phyloP scores from a whole-genome alignment of 2,888 invertebrate genomes.

The Magallana nippona region DNA sequence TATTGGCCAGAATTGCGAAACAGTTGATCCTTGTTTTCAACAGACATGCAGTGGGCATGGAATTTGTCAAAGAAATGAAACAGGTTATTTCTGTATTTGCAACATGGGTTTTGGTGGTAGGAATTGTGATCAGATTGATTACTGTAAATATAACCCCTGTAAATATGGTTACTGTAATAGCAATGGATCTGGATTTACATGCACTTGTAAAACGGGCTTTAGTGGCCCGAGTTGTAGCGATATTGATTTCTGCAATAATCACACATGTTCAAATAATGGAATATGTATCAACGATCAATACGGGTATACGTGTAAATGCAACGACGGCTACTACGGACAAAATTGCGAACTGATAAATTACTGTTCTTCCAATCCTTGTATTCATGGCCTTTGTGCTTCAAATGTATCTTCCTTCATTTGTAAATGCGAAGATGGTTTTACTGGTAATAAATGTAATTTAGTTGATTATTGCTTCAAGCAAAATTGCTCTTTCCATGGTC shows the following conservation, averaged over 20 bases:
- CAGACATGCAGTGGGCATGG: conserved; percentile 19
- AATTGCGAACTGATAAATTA: conserved; percentile 32
- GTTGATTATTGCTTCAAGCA: conserved; percentile 7
- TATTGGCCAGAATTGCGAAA: conserved; percentile 4
- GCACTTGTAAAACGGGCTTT: neutral
- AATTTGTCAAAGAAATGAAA: neutral
- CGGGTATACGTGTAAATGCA: conserved; percentile 29
- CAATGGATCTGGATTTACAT: neutral
- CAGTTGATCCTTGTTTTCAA: neutral
- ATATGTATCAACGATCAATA: conserved; percentile 33
- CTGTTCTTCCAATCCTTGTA: neutral
- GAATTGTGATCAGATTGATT: conserved; percentile 33
- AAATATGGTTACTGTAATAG: conserved; percentile 24
- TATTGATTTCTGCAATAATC: conserved; percentile 1
- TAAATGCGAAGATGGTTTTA: neutral
- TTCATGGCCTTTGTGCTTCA: neutral
- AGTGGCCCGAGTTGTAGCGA: neutral
- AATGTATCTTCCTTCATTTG: neutral
- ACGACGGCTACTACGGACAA: conserved; percentile 35
- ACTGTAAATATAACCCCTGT: conserved; percentile 18
- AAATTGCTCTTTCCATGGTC: conserved; percentile 16
- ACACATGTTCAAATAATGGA: conserved; percentile 32
- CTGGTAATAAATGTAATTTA: neutral
- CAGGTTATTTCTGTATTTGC: conserved; percentile 36
- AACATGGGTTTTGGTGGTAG: conserved; percentile 35